These are phyloP conservation scores for Tachyglossus aculeatus DNA, from an alignment of 2,797 vertebrate species.

Conservation along the genomic window DNA sequence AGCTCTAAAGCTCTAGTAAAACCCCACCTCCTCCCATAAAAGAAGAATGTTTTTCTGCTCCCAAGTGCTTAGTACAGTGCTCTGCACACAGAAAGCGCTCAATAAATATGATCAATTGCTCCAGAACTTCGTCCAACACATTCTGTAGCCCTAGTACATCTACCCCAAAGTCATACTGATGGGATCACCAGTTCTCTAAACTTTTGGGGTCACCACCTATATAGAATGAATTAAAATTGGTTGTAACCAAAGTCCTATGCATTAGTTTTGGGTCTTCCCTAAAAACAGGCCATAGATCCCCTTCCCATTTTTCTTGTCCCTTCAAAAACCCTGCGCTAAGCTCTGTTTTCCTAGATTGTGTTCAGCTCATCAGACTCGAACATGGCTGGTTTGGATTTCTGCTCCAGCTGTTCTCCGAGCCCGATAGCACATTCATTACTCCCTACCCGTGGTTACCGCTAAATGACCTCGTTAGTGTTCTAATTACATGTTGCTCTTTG, in stretches of 20 bases:
- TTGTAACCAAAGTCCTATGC: neutral
- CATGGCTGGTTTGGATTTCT: constrained; percentile 60
- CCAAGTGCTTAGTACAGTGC: no score
- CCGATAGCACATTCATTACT: constrained; percentile 67
- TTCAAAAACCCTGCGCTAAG: constrained; percentile 49
- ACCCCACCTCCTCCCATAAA: no score
- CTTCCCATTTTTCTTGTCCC: constrained; percentile 31
- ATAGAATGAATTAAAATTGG: neutral
- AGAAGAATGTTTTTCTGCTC: no score
- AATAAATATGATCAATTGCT: no score
- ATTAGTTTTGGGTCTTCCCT: neutral
- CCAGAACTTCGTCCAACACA: no score
- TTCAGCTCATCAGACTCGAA: constrained; percentile 57
- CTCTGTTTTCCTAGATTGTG: constrained; percentile 56
- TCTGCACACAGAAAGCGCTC: no score
- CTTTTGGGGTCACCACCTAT: neutral
- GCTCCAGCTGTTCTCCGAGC: constrained; percentile 61
- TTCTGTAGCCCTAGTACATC: no score
- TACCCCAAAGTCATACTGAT: neutral
- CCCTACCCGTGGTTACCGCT: constrained; percentile 65
- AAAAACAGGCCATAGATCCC: neutral
- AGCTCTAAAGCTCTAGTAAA: no score
- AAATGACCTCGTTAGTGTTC: constrained; percentile 67
- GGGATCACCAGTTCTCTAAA: neutral
- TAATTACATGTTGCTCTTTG: constrained; percentile 67